These are phyloP conservation scores for Leptopilina drosophilae DNA, from an alignment of 2,888 invertebrate genomes.

Conservation along the genomic window DNA sequence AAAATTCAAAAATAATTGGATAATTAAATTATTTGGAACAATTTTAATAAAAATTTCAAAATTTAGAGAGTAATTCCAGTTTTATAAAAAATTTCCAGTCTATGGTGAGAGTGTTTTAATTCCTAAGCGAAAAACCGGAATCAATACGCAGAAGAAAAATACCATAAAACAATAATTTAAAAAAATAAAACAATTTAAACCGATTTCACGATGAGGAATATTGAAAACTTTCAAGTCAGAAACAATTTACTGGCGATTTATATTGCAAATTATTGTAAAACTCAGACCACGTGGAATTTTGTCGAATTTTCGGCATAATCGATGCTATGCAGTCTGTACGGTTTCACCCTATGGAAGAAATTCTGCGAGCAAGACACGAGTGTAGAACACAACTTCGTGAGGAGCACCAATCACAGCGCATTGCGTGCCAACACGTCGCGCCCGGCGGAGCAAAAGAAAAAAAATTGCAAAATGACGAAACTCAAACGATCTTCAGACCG, in stretches of 20 bases:
- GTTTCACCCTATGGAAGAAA: conserved; percentile 45
- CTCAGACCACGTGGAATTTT: conserved; percentile 23
- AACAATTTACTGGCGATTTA: neutral
- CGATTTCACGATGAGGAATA: no score
- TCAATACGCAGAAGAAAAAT: no score
- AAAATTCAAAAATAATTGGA: no score
- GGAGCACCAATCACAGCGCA: conserved; percentile 53
- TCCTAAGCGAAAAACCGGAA: no score
- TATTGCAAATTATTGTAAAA: neutral
- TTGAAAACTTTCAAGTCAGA: neutral
- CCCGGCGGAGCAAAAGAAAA: conserved; percentile 60
- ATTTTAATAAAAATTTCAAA: no score
- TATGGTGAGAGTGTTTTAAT: no score
- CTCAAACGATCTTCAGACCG: conserved; percentile 58
- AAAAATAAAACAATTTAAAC: no score
- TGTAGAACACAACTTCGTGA: conserved; percentile 62
- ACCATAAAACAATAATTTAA: no score
- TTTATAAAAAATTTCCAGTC: no score
- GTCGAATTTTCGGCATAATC: conserved; percentile 6
- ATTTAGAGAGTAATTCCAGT: no score
- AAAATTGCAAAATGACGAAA: conserved; percentile 62
- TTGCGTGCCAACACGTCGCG: conserved; percentile 71
- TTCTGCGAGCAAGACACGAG: conserved; percentile 56
- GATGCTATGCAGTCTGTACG: conserved; percentile 12
- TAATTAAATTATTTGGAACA: no score